Base-by-base conservation (phyloP, 2,888 invertebrate species). In the Euphydryas editha region DNA sequence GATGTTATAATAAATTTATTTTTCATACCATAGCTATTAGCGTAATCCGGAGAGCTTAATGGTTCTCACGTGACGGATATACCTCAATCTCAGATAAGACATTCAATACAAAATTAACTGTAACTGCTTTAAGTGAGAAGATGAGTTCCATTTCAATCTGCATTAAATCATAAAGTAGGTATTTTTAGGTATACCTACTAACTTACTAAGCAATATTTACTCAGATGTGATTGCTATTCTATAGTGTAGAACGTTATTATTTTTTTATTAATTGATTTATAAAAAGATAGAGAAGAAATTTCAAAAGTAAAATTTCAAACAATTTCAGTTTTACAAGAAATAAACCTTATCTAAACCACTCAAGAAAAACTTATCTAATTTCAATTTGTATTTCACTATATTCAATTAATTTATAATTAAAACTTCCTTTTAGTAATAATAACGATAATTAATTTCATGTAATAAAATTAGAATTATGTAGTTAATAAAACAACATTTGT, bases 61-160 rank as follows among this genome's bases (percentile, higher is more conserved):
- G 81, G 84, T 89, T 91, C 90, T 86, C 90, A 91, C 90, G 90
- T 86, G 85, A 85, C 85, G 76, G 82, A 85, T 85, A 81, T 73
- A 71, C 70, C 70, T 69, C 80, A 83, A 81, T 86, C 80, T 83
- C 72, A 87, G 89, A 90, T 89, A 88, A 88, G 85, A 30, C 54
- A 81, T 86, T 87, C 81, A 87, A 89, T 88, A 81, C 85, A 83
- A 86, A 84, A 89, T 86, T 86, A 88, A 87, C 87, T 84, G 85
- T 84, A 81, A 80, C 79, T 62, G 60, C 79, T 79, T 79, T 74
- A 76, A 81, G 59, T 80, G 80, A 80, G 81, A 73, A 78, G 80
- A 84, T 81, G 70, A 72, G 36, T 36, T n/a, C 54, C 17, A 36
- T 17, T 54, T 30, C 7, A 4, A 17, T 30, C n/a, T 24, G 24